These are phyloP conservation scores for Synanthedon vespiformis DNA, from an alignment of 2,888 invertebrate species.

Conservation along the genomic window DNA sequence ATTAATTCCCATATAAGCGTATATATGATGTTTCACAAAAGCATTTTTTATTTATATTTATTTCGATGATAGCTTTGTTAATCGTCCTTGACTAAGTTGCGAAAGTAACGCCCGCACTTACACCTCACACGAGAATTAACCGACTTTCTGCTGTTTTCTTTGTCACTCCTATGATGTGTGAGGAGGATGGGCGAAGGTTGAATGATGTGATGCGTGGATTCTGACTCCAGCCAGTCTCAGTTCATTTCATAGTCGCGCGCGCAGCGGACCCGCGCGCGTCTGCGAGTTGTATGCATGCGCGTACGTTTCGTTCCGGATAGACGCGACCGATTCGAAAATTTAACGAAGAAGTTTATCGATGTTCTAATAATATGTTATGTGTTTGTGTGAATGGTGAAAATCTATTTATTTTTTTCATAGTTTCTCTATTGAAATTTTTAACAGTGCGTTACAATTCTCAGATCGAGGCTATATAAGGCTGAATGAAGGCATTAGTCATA, in stretches of 20 bases:
- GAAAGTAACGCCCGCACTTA: slow-evolving; percentile 40
- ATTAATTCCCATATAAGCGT: slow-evolving; percentile 26
- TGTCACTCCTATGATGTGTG: slow-evolving; percentile 22
- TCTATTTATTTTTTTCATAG: slow-evolving; percentile 16
- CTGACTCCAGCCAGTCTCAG: slow-evolving; percentile 63
- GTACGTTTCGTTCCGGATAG: slow-evolving; percentile 21
- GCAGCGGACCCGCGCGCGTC: slow-evolving; percentile 36
- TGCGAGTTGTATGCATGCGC: slow-evolving; percentile 25
- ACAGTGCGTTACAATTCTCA: neutral
- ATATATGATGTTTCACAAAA: slow-evolving; percentile 41
- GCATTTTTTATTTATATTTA: slow-evolving; percentile 27
- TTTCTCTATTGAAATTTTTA: neutral
- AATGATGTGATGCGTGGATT: slow-evolving; percentile 30
- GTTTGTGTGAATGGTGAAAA: slow-evolving; percentile 25
- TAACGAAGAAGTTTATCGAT: slow-evolving; percentile 48
- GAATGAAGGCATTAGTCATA: too few relatives aligned
- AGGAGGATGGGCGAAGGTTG: slow-evolving; percentile 32
- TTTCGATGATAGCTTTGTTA: slow-evolving; percentile 38
- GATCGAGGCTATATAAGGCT: too few relatives aligned
- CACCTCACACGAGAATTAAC: slow-evolving; percentile 25
- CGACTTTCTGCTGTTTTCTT: slow-evolving; percentile 26
- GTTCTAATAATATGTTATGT: slow-evolving; percentile 22
- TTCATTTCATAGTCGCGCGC: slow-evolving; percentile 39
- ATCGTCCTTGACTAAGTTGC: slow-evolving; percentile 54
- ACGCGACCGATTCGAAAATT: slow-evolving; percentile 33